These are phyloP conservation scores for Oceanites oceanicus DNA, from an alignment of 2,113 vertebrate genomes.

Conservation along the genomic window DNA sequence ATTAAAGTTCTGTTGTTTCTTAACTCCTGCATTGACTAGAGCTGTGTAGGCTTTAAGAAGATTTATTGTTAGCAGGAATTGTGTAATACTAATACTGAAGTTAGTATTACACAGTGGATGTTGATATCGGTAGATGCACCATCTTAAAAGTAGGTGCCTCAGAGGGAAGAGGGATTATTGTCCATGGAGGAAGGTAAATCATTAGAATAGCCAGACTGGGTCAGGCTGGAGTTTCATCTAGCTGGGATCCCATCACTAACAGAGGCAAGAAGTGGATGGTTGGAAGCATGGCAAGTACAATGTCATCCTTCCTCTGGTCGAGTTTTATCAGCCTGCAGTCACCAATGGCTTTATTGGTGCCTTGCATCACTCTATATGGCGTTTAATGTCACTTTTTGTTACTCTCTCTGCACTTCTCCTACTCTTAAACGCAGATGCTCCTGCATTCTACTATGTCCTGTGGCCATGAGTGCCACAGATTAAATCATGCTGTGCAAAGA, in stretches of 20 bases:
- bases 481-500: neutral
- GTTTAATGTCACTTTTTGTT: neutral
- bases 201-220: neutral
- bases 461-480: neutral
- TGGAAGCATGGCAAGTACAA: neutral
- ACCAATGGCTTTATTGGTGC: neutral
- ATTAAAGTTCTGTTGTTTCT: neutral
- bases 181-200: neutral
- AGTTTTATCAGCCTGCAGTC: neutral
- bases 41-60: neutral
- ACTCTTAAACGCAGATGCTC: neutral
- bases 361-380: neutral
- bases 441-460: neutral
- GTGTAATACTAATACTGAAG: neutral
- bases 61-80: neutral
- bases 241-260: neutral
- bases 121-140: neutral
- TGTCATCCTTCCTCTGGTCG: neutral
- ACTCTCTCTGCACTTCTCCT: neutral
- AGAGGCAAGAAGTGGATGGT: neutral
- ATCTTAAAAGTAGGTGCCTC: neutral
- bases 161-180: neutral
- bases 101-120: neutral
- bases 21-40: neutral
- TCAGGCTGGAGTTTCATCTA: neutral